A percentile compares a stretch with the other conserved stretches of the same genome.
Evolutionary conservation across 2,888 invertebrate species (phyloP).

Genomic region (Anthoptus insignis): DNA sequence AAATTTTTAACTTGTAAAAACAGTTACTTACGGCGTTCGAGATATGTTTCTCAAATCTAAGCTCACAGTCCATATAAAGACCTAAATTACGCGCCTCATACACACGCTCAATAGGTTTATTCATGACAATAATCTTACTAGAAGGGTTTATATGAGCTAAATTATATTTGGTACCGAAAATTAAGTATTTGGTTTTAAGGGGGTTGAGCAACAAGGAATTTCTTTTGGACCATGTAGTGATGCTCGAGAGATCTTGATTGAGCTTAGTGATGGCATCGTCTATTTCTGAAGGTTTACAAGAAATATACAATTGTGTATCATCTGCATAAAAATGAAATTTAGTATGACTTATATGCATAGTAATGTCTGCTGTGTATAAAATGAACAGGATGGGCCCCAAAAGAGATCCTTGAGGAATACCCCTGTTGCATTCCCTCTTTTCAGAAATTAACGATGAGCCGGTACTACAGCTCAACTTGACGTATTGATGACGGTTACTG

Average conservation of each 20-base stretch:
- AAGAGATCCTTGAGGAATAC: conserved; percentile 8
- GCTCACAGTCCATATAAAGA: not conserved
- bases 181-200: not conserved
- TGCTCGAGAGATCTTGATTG: not conserved
- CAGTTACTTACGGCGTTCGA: not conserved
- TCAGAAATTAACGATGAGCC: not conserved
- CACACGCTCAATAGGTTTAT: not conserved
- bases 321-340: conserved; percentile 19
- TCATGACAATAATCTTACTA: not conserved
- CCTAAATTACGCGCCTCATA: not conserved
- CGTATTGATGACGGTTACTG: not conserved
- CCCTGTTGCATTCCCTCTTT: not conserved
- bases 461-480: not conserved
- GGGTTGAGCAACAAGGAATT: not conserved
- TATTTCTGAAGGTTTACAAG: conserved; percentile 2
- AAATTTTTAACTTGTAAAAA: not conserved
- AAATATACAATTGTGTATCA: conserved; percentile 2
- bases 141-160: not conserved
- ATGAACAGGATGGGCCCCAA: conserved; percentile 5
- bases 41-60: conserved; percentile 8
- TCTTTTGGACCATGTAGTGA: not conserved
- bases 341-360: not conserved
- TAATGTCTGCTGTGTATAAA: conserved; percentile 16
- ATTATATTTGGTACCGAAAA: not conserved
- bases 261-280: not conserved